Percentiles rank a stretch among this genome's conserved stretches.
Conservation (phyloP, 2,797 vertebrate genomes). For the Rhynchonycteris naso region DNA sequence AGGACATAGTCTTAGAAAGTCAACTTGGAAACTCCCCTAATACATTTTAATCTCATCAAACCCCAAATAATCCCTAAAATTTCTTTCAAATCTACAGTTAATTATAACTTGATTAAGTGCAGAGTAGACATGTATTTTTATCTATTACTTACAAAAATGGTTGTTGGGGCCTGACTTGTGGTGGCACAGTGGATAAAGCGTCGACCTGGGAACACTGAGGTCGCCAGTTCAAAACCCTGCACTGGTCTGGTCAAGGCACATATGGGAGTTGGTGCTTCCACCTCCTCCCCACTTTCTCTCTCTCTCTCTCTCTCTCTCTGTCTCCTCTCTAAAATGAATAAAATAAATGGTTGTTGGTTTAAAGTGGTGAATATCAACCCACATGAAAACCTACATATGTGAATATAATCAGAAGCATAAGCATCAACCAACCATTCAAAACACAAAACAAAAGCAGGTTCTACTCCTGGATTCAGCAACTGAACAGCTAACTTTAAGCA, state of each 20-base stretch:
- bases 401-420: neutral
- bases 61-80: neutral
- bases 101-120: slow-evolving; percentile 18
- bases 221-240: no score
- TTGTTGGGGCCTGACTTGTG: no score
- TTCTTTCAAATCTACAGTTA: neutral
- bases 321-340: no score
- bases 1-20: neutral
- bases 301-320: no score
- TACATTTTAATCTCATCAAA: neutral
- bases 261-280: no score
- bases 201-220: no score
- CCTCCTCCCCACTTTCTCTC: no score
- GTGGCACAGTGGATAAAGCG: no score
- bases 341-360: neutral
- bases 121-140: neutral
- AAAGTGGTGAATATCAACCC: neutral
- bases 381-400: neutral
- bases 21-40: neutral
- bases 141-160: neutral
- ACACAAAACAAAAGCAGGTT: slow-evolving; percentile 14
- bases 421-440: neutral
- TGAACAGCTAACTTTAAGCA: neutral
- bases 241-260: no score
- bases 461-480: neutral